Conservation (phyloP, 2,797 vertebrate genomes). For the Delichon dasypus region DNA sequence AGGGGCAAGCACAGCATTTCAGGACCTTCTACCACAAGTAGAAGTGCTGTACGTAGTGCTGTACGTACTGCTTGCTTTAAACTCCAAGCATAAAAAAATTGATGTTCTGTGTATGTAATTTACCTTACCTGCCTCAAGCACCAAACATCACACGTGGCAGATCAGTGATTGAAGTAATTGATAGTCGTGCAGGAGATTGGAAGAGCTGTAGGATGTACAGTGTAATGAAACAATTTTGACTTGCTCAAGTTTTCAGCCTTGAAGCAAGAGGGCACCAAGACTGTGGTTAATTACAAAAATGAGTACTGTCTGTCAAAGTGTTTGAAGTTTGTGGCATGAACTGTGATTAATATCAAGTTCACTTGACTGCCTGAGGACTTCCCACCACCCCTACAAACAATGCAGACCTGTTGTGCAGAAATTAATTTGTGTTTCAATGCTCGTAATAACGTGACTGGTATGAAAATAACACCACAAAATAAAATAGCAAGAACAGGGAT, state of each 20-base stretch:
- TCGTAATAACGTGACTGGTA: background rate
- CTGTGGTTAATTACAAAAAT: background rate
- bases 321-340: background rate
- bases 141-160: background rate
- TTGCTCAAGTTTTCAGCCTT: background rate
- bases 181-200: background rate
- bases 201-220: background rate
- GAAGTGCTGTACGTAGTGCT: background rate
- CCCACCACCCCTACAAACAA: background rate
- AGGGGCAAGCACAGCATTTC: background rate
- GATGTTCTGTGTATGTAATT: background rate
- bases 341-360: background rate
- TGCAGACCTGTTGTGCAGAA: background rate
- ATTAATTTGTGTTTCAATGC: background rate
- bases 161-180: background rate
- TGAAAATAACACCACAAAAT: conserved; percentile 33
- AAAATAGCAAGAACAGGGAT: conserved; percentile 10
- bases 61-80: background rate
- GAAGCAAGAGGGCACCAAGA: background rate
- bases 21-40: background rate
- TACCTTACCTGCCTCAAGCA: background rate
- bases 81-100: background rate
- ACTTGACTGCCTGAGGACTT: background rate
- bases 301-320: background rate
- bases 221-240: background rate